Base-by-base conservation (phyloP, 2,797 vertebrate genomes). In the Sebastes cheni region DNA sequence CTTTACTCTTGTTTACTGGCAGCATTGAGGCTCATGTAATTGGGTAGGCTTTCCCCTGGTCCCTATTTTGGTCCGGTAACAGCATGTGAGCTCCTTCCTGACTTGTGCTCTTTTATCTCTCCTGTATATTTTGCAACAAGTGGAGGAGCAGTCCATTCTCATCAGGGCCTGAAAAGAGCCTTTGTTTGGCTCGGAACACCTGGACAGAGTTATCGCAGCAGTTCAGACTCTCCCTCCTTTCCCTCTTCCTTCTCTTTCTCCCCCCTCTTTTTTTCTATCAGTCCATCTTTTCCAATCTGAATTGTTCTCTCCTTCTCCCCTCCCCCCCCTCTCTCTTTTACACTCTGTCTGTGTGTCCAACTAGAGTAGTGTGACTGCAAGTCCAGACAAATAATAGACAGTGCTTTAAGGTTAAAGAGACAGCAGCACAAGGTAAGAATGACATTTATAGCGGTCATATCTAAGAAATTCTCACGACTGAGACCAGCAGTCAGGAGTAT, bases 141-240 rank as follows among this genome's bases (percentile, higher is more conserved):
- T 85, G 82, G 94, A 88, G 96, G 91, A 94, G 94, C 94, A 91
- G 93, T 94, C 92, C 92, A 91, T 97, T 97, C 95, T 95, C 95
- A 90, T 95, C 94, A 91, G 82, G 82, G 77, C 34, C 94, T 97
- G 96, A 98, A 98, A 97, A 97, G 97, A 88, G 90, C 85, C 97
- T 97, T 98, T 99, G 98, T 98, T 95, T 93, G 81, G 81, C 81
- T 86, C 78, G 74, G 96, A 95, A 96, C 97, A 98, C 97, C 97
- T 98, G 97, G 97, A 96, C 95, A 87, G 94, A 83, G 94, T 95
- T 96, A 95, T 95, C 94, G 88, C 80, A 94, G 62, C 80, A 77
- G 79, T 79, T 80, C 89, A 75, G 79, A 50, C 88, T 79, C 69
- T 86, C 88, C 65, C 83, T 80, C 85, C 58, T 79, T 79, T 56